Evolutionary conservation across 2,888 invertebrate genomes (phyloP), one percentile per base, ranked within the genome.

Genomic region (Euproctis similis): DNA sequence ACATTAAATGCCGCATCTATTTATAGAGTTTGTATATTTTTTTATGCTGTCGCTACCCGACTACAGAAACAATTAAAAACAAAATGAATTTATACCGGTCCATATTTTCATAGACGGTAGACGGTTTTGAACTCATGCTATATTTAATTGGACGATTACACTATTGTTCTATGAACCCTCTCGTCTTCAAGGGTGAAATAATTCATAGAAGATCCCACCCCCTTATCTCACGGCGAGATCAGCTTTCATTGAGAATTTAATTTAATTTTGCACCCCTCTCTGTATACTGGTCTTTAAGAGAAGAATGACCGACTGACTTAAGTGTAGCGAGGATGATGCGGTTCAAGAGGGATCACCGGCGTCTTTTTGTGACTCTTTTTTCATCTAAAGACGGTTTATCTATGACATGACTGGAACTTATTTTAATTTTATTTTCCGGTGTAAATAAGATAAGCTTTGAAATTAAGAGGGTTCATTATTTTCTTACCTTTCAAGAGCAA

Each of bases 191-290:
- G 61, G 67, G 63, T n/a, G 67, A 61, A 53, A 75, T 80, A 72
- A 77, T 74, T 82, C 80, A 81, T 78, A 72, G 71, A 54, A 59
- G 63, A 64, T 70, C 68, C 76, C 77, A n/a, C n/a, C n/a, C 64
- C 74, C 49, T 77, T 72, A 76, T 73, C 71, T 65, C 68, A 72
- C 63, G 60, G 60, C 43, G 43, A 65, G 71, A 72, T 73, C 65
- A 67, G 75, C 77, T 76, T 80, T 81, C 78, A 81, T 73, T 74
- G 61, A 69, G 73, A 78, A 80, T 82, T 81, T 82, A 78, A 84
- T 84, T 82, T 82, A 75, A 76, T 81, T 74, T 73, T 75, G n/a
- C n/a, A n/a, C n/a, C 82, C 78, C 84, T 81, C 80, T 76, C 74
- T 68, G 65, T 31, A 47, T 46, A 57, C 54, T 59, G 36, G 45